Evolutionary conservation across 1,140 invertebrate genomes (phyloP), one percentile per base, ranked within the genome.

Genomic region (Gonatopus flavifemur): DNA sequence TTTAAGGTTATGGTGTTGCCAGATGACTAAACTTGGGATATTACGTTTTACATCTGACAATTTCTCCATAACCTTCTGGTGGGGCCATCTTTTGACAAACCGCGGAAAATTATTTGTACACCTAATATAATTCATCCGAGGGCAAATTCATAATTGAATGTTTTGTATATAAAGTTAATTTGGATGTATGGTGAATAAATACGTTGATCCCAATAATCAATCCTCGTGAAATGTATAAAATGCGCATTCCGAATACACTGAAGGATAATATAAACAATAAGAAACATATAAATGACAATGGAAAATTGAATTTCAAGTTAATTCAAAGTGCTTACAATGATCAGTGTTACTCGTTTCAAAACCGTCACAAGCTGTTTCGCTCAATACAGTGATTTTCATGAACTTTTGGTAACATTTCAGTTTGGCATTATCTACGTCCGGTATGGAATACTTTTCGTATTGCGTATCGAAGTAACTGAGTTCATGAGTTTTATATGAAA

Each of bases 351-450:
- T 76, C 32, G 64, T 49, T 66, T 74, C 72, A 3, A 59, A 36
- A n/a, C 72, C 72, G 44, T 66, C 70, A 28, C 66, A 66, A 15
- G 71, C 67, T 1, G 76, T 70, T 55, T 80, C 75, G 35, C 65
- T 76, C 3, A 79, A 43, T 53, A 75, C 60, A 24, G 69, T 57
- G 31, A 78, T 69, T 22, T 77, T 57, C n/a, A 80, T 54, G 48
- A 80, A 57, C 20, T 64, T 72, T 45, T 72, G 76, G 35, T 64
- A 74, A 1, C 77, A 65, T 63, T 74, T 75, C 15, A 79, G 58
- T 39, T 70, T 69, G 21, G 59, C 61, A 51, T 67, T 69, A 4
- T 67, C 46, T 47, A 70, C 49, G 48, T 70, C 62, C 33, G 63
- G 63, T 16, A 63, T 55, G 3, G 67, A 69, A 62, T 74, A 80